Evolutionary conservation across 2,888 invertebrate species (phyloP).

Genomic region (Drosophila borealis): DNA sequence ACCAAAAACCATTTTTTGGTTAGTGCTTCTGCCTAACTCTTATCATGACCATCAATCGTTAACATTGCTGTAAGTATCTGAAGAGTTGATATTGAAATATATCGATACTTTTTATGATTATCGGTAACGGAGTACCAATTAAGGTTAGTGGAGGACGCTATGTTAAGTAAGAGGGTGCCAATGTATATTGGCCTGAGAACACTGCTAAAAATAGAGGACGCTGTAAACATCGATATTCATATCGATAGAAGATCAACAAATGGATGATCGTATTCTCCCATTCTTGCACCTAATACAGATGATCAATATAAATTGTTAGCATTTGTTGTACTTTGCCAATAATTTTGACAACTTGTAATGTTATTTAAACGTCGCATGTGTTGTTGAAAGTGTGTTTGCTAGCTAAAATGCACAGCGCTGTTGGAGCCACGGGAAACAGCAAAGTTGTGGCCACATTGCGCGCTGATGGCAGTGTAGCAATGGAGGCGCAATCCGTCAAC

Average conservation of each 20-base stretch:
- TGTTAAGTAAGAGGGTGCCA: constrained; percentile 9
- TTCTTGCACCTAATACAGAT: constrained; percentile 48
- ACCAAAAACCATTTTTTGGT: too few relatives aligned
- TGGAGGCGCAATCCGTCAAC: constrained; percentile 60
- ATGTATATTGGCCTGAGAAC: neutral
- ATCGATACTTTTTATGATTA: constrained; percentile 1
- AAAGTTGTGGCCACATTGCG: constrained; percentile 83
- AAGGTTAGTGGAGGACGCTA: neutral
- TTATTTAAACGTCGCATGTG: constrained; percentile 33
- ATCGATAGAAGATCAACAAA: constrained; percentile 57
- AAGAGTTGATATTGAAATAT: neutral
- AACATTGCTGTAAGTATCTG: neutral
- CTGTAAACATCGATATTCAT: constrained; percentile 32
- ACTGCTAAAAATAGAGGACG: constrained; percentile 11
- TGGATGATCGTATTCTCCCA: constrained; percentile 47
- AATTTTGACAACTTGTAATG: constrained; percentile 50
- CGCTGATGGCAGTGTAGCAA: constrained; percentile 82
- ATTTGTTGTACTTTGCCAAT: constrained; percentile 49
- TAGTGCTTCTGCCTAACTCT: too few relatives aligned
- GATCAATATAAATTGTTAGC: constrained; percentile 54
- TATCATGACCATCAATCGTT: too few relatives aligned
- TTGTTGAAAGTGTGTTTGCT: constrained; percentile 54
- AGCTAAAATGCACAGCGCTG: constrained; percentile 68
- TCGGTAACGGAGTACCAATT: neutral
- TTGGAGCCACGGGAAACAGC: constrained; percentile 58